Evolutionary conservation across 2,888 invertebrate genomes (phyloP), one percentile per base, ranked within the genome.

Genomic region (Blastobasis lacticolella): DNA sequence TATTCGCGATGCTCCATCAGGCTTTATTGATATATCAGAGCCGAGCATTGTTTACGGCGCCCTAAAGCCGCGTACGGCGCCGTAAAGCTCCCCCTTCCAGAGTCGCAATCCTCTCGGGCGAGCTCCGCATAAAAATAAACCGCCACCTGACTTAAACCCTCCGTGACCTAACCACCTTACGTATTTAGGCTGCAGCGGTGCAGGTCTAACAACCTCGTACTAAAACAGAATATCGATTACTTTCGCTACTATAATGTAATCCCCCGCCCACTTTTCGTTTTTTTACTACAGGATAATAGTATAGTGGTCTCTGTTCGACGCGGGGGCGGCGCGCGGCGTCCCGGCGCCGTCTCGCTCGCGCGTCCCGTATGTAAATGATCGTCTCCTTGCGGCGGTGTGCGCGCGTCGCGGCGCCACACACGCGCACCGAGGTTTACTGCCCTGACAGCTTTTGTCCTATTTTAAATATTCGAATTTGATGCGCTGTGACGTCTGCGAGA

Each of bases 191-290:
- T 86, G 86, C 86, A 86, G 69, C 79, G 73, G 64, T 86, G 85
- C 85, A 73, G 79, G 80, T 81, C 83, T 81, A 79, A 82, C 84
- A 83, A 80, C 80, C 81, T 80, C 81, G 80, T 84, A 88, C 88
- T 87, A 85, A 86, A 88, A 85, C 88, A 78, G 88, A 88, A 88
- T 88, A 89, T 89, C 88, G 89, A 88, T 89, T 88, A 88, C 89
- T 89, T 89, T 89, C 89, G 88, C 89, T 88, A 87, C 88, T 87
- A 86, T 89, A 89, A 88, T 88, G 85, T 89, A 89, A 89, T 88
- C 89, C 89, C 82, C 89, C 89, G 89, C 89, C 89, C 88, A 89
- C 88, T 83, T 85, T 86, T 81, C 81, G 79, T 81, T 86, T 87
- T 87, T 87, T 85, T 81, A 80, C 78, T 75, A 70, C 73, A 73